These are phyloP conservation scores for Gambusia affinis DNA, from an alignment of 2,113 vertebrate species.

Conservation along the genomic window DNA sequence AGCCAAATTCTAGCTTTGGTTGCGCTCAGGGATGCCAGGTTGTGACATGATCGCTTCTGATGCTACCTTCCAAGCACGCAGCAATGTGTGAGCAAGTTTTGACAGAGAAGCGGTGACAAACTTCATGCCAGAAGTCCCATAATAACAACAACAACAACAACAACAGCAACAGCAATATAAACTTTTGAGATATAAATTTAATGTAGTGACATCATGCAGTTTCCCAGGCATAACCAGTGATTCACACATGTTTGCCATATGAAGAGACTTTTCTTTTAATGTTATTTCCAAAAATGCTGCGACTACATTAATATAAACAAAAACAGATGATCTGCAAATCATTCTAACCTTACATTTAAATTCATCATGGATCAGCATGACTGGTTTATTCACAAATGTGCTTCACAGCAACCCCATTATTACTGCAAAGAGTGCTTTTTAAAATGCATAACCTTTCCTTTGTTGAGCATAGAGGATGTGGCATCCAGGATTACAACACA, in stretches of 20 bases:
- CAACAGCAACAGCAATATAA: too few species aligned
- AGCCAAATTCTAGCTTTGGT: not conserved
- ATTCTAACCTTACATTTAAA: too few species aligned
- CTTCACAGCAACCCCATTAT: too few species aligned
- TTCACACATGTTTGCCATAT: not conserved
- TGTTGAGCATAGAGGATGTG: not conserved
- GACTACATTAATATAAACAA: not conserved
- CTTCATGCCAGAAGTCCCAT: not conserved
- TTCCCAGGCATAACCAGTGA: not conserved
- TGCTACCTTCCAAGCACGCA: not conserved
- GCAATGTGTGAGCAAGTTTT: slow-evolving; percentile 7
- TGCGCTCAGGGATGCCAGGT: not conserved
- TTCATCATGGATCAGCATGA: too few species aligned
- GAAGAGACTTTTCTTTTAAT: not conserved
- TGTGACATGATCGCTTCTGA: not conserved
- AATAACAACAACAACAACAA: not conserved
- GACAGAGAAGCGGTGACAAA: not conserved
- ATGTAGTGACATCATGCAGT: not conserved
- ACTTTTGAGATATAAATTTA: not conserved
- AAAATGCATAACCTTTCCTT: not conserved
- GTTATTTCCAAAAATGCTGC: not conserved
- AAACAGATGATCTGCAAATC: not conserved
- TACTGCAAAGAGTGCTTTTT: not conserved
- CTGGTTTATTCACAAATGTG: too few species aligned
- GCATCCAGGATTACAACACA: not conserved